Percentiles rank a stretch among this genome's conserved stretches.
Evolutionary conservation across 2,797 vertebrate species (phyloP).

Genomic region (Melopsittacus undulatus): DNA sequence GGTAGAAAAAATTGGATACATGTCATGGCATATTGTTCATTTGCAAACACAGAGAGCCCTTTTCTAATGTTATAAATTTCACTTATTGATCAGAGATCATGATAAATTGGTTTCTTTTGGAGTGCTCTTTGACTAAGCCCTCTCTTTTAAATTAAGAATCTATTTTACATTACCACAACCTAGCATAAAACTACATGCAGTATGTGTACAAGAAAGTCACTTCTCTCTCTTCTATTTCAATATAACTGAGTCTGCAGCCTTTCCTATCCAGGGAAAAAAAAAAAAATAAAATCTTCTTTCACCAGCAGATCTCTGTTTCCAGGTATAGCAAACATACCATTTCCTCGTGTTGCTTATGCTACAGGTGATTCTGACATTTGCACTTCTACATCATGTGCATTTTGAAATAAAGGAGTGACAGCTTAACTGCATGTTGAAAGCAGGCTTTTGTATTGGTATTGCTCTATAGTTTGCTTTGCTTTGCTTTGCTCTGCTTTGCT

Average conservation of each 20-base stretch:
- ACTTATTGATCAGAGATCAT: constrained; percentile 42
- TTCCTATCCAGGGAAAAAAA: background rate
- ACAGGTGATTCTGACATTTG: background rate
- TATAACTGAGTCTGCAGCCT: background rate
- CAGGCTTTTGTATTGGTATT: background rate
- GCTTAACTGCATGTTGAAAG: background rate
- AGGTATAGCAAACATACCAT: background rate
- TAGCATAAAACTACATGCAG: background rate
- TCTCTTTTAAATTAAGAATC: constrained; percentile 55
- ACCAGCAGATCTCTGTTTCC: background rate
- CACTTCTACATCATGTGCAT: background rate
- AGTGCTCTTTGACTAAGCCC: constrained; percentile 12
- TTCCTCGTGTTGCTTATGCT: background rate
- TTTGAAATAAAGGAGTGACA: background rate
- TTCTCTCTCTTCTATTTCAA: background rate
- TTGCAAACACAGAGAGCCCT: constrained; percentile 21
- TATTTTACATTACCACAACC: constrained; percentile 27
- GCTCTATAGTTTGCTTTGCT: background rate
- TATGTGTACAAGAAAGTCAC: background rate
- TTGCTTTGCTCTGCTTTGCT: background rate
- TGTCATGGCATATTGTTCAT: constrained; percentile 18
- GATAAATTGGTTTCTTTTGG: constrained; percentile 34
- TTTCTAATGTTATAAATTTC: constrained; percentile 52
- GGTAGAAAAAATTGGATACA: background rate
- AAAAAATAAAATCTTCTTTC: background rate